Base-by-base conservation (phyloP, 2,797 vertebrate genomes). In the Sphaeramia orbicularis region DNA sequence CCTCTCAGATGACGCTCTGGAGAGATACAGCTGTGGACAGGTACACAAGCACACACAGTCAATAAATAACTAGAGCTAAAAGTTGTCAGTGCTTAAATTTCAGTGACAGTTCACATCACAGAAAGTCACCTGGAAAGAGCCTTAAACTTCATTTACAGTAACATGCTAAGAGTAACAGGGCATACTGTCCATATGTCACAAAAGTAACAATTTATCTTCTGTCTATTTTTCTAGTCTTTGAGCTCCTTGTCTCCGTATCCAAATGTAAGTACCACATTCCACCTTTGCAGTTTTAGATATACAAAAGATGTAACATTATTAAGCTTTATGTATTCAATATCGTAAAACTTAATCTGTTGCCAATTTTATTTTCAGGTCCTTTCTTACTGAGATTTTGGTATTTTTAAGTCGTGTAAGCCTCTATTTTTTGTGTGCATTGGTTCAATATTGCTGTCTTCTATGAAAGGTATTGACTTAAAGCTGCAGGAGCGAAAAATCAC, bases 11-110 rank as follows among this genome's bases (percentile, higher is more conserved):
- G 96, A 96, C 93, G 94, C 94, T 58, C 90, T 98, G 93, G 96
- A 97, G 91, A 92, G 93, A 90, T 96, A 95, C 94, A 96, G 93
- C 94, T 96, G 95, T 87, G 95, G 95, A 91, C 96, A 97, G 96
- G 97, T 98, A 95, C 40, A n/a, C 37, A 67, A 30, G 62, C 54
- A 45, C 15, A 71, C 48, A 43, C 21, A 74, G 19, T 51, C 59
- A 60, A 45, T 45, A 11, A 16, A 43, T 6, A 7, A 43, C 15
- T 10, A 1, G 43, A 7, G 27, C 18, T 3, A 47, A 52, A 7
- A 4, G 43, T 30, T 30, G 27, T 3, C 7, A 49, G 13, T 32
- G 16, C 61, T 21, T 1, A 1, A 15, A 30, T 56, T 27, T 12
- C 14, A 51, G 41, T 44, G 48, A 27, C 7, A n/a, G 27, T 62